These are phyloP conservation scores for Dryobates pubescens DNA, from an alignment of 2,797 vertebrate genomes.

Conservation along the genomic window DNA sequence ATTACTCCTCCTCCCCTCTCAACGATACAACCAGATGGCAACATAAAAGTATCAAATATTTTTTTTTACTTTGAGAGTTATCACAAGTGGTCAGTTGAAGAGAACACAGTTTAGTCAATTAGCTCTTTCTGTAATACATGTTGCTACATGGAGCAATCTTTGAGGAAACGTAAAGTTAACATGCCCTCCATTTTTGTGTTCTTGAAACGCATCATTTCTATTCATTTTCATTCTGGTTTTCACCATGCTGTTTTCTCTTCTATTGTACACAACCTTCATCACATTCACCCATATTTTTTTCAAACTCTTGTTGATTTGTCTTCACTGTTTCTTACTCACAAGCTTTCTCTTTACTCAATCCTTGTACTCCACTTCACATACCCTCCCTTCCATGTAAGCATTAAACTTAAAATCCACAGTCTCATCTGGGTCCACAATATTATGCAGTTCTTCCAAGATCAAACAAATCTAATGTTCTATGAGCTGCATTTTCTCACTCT, in stretches of 20 bases:
- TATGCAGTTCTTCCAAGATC: not conserved
- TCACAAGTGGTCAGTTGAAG: not conserved
- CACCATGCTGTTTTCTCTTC: not conserved
- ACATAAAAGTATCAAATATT: not conserved
- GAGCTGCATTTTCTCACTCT: not conserved
- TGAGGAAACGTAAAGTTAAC: not conserved
- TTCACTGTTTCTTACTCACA: not conserved
- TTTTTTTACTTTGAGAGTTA: not conserved
- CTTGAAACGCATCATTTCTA: not conserved
- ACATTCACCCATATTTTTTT: not conserved
- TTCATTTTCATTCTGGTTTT: not conserved
- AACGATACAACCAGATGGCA: not conserved
- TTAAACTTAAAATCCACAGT: not conserved
- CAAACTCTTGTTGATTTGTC: not conserved
- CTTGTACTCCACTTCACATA: accelerated
- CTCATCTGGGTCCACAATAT: not conserved
- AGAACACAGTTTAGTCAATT: not conserved
- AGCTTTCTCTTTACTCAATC: not conserved
- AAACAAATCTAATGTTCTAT: not conserved
- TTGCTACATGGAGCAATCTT: not conserved
- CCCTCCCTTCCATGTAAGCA: not conserved
- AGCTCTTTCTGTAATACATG: not conserved
- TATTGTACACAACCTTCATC: not conserved
- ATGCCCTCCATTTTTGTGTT: not conserved
- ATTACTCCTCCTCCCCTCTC: not conserved